Evolutionary conservation across 2,113 vertebrate genomes (phyloP), one percentile per base, ranked within the genome.

Genomic region (Brachypodius melanocephalos): DNA sequence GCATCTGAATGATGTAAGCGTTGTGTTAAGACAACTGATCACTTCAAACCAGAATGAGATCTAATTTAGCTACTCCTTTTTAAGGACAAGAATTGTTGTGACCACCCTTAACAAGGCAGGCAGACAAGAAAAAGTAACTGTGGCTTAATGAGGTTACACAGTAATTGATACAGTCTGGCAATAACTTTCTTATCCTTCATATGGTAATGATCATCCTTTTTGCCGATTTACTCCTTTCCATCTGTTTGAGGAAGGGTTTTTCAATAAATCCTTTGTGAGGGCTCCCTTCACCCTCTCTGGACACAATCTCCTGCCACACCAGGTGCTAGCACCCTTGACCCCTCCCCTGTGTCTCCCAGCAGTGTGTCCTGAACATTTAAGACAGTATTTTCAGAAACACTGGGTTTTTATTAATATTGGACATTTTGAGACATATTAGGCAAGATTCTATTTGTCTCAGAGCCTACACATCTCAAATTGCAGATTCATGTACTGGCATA

Each of bases 1-100:
- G 86, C 68, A 84, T 88, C 38, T 58, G 76, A 96, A 69, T 90
- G 88, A 95, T 93, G 34, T 49, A 93, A 96, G 74, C 55, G 92
- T 38, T 76, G 38, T 74, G 32, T 67, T 86, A 32, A 92, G 77
- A 73, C 43, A 89, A 83, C 63, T 13, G 62, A 82, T 49, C 34
- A 66, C 83, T 95, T 96, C 66, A 96, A 94, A 73, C 17, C 63
- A 94, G 81, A 54, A 40, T 6, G 43, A 38, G 67, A 72, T 76
- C 79, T 32, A 49, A 72, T 80, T 80, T 83, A 83, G 82, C 38
- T 67, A 16, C 78, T 34, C 13, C 51, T 69, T 85, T 85, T 94
- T 38, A 69, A 74, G 69, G 71, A 69, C 12, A 77, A 76, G 67
- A 14, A 25, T 8, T 78, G 42, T 42, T 87, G 74, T 45, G 78